Evolutionary conservation across 2,888 invertebrate genomes (phyloP).

Genomic region (Urechis unicinctus): DNA sequence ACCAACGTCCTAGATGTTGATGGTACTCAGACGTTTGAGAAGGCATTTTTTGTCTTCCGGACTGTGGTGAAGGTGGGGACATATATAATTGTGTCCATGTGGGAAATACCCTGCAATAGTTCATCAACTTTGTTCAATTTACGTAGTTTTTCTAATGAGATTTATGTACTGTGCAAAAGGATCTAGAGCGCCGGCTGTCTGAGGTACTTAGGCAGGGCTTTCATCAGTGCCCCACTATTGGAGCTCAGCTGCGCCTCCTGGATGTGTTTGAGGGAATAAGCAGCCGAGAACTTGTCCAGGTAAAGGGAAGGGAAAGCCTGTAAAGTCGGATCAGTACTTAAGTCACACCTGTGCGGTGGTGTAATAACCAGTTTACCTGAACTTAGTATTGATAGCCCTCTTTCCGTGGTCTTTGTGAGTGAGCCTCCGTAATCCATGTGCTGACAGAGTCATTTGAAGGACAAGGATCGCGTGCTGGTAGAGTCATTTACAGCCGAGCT

Average conservation of each 20-base stretch:
- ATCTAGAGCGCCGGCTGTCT: slow-evolving; percentile 42
- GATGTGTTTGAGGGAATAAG: slow-evolving; percentile 51
- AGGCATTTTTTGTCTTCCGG: slow-evolving; percentile 47
- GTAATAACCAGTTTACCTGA: too few species aligned
- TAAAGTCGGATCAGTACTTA: background rate
- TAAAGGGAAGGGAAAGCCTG: too few species aligned
- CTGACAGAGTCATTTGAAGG: slow-evolving; percentile 20
- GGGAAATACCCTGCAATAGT: background rate
- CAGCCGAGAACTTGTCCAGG: slow-evolving; percentile 48
- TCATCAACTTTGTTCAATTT: background rate
- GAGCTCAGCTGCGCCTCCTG: slow-evolving; percentile 44
- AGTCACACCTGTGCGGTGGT: background rate
- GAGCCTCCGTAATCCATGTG: too few species aligned
- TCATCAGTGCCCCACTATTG: slow-evolving; percentile 46
- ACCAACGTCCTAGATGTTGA: slow-evolving; percentile 45
- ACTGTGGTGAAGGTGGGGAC: slow-evolving; percentile 44
- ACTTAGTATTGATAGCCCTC: too few species aligned
- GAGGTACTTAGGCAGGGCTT: slow-evolving; percentile 44
- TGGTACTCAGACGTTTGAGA: slow-evolving; percentile 45
- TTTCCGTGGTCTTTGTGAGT: too few species aligned
- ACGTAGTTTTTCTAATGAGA: background rate
- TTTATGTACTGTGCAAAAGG: slow-evolving; percentile 17
- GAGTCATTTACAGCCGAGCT: slow-evolving; percentile 39
- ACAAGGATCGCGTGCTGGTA: slow-evolving; percentile 39
- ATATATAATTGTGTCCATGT: background rate